Evolutionary conservation across 2,888 invertebrate genomes (phyloP).

Genomic region (Eudiplozoon nipponicum): DNA sequence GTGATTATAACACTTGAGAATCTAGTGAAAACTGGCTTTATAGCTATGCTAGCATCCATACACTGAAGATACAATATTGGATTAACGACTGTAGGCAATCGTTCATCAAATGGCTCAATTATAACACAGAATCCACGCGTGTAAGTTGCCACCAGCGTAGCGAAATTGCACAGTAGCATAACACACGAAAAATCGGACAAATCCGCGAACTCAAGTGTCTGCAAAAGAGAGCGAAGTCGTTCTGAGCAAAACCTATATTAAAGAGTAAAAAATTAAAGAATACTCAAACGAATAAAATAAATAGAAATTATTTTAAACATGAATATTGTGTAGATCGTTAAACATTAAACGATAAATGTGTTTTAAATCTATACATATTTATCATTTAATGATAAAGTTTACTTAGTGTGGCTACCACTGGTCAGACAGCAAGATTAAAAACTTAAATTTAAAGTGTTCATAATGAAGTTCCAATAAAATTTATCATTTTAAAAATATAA

Average conservation of each 20-base stretch:
- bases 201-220: conserved; percentile 63
- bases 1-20: conserved; percentile 89
- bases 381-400: too few relatives aligned
- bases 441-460: too few relatives aligned
- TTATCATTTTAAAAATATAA: too few relatives aligned
- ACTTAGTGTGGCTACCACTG: too few relatives aligned
- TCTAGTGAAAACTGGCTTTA: conserved; percentile 70
- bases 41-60: conserved; percentile 85
- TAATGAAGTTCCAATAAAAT: too few relatives aligned
- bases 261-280: too few relatives aligned
- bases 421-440: too few relatives aligned
- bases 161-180: conserved; percentile 46
- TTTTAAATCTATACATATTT: too few relatives aligned
- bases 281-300: background rate
- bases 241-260: conserved; percentile 60
- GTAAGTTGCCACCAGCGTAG: conserved; percentile 76
- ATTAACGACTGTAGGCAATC: conserved; percentile 26
- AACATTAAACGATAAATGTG: too few relatives aligned
- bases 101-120: conserved; percentile 77
- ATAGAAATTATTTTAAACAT: background rate
- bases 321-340: too few relatives aligned
- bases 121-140: conserved; percentile 80
- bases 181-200: conserved; percentile 55
- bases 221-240: conserved; percentile 49
- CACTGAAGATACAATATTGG: conserved; percentile 41